A percentile compares a stretch with the other conserved stretches of the same genome.
These are phyloP conservation scores for Plusia festucae DNA, from an alignment of 2,888 invertebrate genomes.

Conservation along the genomic window DNA sequence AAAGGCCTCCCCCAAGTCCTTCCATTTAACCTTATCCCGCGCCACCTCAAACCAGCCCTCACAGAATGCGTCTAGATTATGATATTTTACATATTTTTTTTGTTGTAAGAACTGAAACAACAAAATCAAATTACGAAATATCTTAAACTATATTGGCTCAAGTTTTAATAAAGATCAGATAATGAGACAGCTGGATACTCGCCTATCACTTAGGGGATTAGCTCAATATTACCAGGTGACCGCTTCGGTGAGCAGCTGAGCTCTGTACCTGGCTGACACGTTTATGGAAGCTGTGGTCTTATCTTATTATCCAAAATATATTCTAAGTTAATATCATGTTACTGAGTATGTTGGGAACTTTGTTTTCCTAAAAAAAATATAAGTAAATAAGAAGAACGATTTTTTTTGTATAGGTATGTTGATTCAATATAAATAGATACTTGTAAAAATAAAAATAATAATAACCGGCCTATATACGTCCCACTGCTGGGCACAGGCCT, in stretches of 20 bases:
- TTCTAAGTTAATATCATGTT: background rate
- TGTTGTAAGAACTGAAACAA: background rate
- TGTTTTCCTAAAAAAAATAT: too few relatives aligned
- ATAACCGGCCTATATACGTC: too few relatives aligned
- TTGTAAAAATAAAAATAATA: too few relatives aligned
- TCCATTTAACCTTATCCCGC: too few relatives aligned
- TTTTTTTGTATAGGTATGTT: too few relatives aligned
- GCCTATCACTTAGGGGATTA: slow-evolving; percentile 43
- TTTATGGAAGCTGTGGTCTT: background rate
- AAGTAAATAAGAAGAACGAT: too few relatives aligned
- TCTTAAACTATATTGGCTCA: background rate
- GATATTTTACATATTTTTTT: background rate
- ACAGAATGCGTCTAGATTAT: too few relatives aligned
- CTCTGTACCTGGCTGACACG: slow-evolving; percentile 37
- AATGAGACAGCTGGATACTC: background rate
- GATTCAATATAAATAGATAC: too few relatives aligned
- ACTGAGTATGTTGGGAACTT: too few relatives aligned
- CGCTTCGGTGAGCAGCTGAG: slow-evolving; percentile 37
- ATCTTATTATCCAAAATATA: background rate
- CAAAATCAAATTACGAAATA: background rate
- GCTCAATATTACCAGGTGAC: slow-evolving; percentile 33
- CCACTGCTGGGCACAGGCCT: too few relatives aligned
- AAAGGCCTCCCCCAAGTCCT: too few relatives aligned
- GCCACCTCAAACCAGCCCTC: too few relatives aligned
- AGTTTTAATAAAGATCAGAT: slow-evolving; percentile 2